Evolutionary conservation across 2,888 invertebrate genomes (phyloP).

Genomic region (Dione vanillae): DNA sequence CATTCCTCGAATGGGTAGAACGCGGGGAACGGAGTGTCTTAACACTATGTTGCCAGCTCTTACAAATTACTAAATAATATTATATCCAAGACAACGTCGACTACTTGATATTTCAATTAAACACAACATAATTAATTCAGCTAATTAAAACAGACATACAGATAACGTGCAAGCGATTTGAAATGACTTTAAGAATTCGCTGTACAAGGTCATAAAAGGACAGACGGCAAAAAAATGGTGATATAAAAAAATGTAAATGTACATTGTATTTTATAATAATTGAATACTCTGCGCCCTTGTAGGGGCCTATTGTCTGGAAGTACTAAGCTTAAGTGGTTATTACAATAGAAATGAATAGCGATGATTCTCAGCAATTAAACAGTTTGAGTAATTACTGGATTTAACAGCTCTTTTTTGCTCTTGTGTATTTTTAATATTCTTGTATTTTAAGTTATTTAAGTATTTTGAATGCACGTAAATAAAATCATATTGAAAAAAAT

Average conservation of each 20-base stretch:
- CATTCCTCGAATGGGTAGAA: too few species aligned
- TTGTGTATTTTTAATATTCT: neutral
- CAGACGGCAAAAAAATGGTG: slow-evolving; percentile 41
- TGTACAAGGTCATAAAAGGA: slow-evolving; percentile 58
- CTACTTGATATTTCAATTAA: slow-evolving; percentile 28
- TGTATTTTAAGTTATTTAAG: slow-evolving; percentile 13
- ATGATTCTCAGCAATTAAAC: slow-evolving; percentile 40
- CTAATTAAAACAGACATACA: slow-evolving; percentile 41
- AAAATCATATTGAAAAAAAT: too few species aligned
- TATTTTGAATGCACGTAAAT: neutral
- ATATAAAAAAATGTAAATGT: slow-evolving; percentile 15
- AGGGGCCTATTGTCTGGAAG: slow-evolving; percentile 36
- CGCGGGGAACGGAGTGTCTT: too few species aligned
- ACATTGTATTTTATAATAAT: slow-evolving; percentile 11
- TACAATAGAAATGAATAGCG: slow-evolving; percentile 39
- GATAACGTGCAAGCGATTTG: slow-evolving; percentile 41
- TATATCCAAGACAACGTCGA: slow-evolving; percentile 9
- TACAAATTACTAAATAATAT: neutral
- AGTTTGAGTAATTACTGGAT: slow-evolving; percentile 34
- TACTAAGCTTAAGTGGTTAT: slow-evolving; percentile 33
- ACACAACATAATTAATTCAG: slow-evolving; percentile 37
- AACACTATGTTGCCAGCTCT: too few species aligned
- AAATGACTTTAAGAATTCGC: slow-evolving; percentile 51
- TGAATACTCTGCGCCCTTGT: slow-evolving; percentile 34
- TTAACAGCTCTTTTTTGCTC: slow-evolving; percentile 17